Conservation (phyloP, 2,797 vertebrate species). For the Ciconia nigra region DNA sequence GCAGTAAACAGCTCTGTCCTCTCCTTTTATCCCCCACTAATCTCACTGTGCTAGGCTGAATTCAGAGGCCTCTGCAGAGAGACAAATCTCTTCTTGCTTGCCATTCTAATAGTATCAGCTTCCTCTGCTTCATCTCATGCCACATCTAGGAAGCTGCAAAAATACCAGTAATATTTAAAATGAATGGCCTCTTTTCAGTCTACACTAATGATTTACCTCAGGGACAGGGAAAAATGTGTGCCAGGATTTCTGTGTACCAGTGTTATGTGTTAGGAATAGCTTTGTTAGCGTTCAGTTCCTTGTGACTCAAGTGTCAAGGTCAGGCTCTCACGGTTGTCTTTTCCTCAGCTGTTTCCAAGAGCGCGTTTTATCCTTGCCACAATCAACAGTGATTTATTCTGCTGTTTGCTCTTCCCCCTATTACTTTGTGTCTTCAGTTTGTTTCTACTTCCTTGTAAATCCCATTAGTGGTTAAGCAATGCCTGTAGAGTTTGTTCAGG, state of each 20-base stretch:
- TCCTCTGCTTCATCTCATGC: neutral
- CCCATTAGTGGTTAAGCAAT: neutral
- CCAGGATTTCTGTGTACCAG: neutral
- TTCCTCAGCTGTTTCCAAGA: neutral
- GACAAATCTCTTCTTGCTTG: neutral
- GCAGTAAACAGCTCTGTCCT: conserved; percentile 25
- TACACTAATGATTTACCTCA: neutral
- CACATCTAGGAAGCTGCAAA: neutral
- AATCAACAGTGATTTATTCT: neutral
- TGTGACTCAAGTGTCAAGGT: neutral
- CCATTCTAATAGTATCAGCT: neutral
- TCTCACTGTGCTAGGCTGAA: neutral
- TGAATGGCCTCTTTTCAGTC: neutral
- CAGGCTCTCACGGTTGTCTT: neutral
- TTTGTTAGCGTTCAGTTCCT: neutral
- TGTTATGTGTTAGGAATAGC: neutral
- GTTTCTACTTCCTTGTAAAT: neutral
- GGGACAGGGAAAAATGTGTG: neutral
- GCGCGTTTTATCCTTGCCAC: neutral
- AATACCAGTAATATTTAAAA: neutral
- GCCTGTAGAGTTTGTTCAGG: neutral
- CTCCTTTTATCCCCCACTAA: neutral
- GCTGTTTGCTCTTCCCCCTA: neutral
- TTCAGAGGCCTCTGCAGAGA: neutral
- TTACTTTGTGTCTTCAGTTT: neutral